Base-by-base conservation (phyloP, 2,888 invertebrate genomes). In the Gastracanthus pulcherrimus region DNA sequence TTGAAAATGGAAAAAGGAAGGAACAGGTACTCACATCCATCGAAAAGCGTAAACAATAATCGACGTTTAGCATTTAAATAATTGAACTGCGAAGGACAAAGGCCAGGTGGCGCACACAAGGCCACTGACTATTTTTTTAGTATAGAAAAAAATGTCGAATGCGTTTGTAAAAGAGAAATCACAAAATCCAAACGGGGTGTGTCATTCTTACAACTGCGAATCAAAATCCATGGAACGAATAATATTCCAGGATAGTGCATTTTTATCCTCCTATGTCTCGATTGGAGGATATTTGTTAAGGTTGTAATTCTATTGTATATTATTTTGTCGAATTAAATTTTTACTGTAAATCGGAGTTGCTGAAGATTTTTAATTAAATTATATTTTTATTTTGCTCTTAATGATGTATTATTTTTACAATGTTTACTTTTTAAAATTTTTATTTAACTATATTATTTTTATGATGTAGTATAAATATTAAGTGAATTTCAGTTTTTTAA, bases 101-200 rank as follows among this genome's bases (percentile, higher is more conserved):
- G 29, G 62, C 29, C 29, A 69, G 41, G 38, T 71, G 58, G 75
- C 45, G 16, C n/a, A 13, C n/a, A 23, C 31, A 34, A 70, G 26
- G 38, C 26, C 48, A 41, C 51, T 70, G 67, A 74, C 58, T 79
- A 79, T 79, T 79, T 74, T 79, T 74, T 79, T 74, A 79, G 58
- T 60, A 48, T 16, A 60, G 11, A 64, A 67, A 29, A 45, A 31
- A 66, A 69, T 48, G 64, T 72, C 41, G 64, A 66, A 48, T 79
- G 36, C 4, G 5, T 69, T 48, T 19, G 19, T 36, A 71, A 58
- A 9, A 58, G 19, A 29, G 26, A 38, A 66, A 66, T 66, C 31
- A 19, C 5, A 45, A 19, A 71, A 51, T 74, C 26, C 23, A 13
- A 77, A 19, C n/a, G 36, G n/a, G 60, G 31, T 2, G 23, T 69